Evolutionary conservation across 2,888 invertebrate species (phyloP), one percentile per base, ranked within the genome.

Genomic region (Oscheius sp.): DNA sequence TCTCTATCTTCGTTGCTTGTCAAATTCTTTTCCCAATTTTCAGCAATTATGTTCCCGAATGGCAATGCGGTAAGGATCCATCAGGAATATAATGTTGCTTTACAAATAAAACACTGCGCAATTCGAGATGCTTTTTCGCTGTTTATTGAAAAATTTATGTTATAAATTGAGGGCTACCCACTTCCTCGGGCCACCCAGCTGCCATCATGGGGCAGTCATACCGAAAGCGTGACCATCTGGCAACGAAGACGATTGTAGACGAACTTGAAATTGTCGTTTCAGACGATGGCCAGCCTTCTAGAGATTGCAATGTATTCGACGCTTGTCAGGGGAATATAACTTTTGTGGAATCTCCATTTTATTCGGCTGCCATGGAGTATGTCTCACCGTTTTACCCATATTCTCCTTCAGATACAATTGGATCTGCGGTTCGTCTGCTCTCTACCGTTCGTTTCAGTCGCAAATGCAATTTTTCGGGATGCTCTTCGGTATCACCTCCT

Each of bases 11-110:
- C 75, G 81, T 81, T 53, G 85, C 84, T n/a, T 79, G 77, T 21
- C 84, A 84, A 70, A 76, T 79, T 69, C 80, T 85, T 41, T 86
- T 86, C 53, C 77, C 82, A 45, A 85, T 86, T 18, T 86, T 84
- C 69, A 80, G 82, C 29, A 86, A 86, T 68, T 82, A 85, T 61
- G 76, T 85, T 16, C 86, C 86, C 2, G 72, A 75, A 27, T 78
- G 74, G 76, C 73, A 70, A 59, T 78, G 78, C 35, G 76, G 76
- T 25, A 16, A 66, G 49, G n/a, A n/a, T n/a, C 25, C 16, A 12
- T n/a, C n/a, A n/a, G n/a, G n/a, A n/a, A n/a, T n/a, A n/a, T n/a
- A n/a, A n/a, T n/a, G n/a, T n/a, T n/a, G n/a, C n/a, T n/a, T n/a
- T n/a, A n/a, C n/a, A n/a, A n/a, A n/a, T n/a, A n/a, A n/a, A n/a